Conservation (phyloP, 2,888 invertebrate species). For the Aporophyla lueneburgensis region DNA sequence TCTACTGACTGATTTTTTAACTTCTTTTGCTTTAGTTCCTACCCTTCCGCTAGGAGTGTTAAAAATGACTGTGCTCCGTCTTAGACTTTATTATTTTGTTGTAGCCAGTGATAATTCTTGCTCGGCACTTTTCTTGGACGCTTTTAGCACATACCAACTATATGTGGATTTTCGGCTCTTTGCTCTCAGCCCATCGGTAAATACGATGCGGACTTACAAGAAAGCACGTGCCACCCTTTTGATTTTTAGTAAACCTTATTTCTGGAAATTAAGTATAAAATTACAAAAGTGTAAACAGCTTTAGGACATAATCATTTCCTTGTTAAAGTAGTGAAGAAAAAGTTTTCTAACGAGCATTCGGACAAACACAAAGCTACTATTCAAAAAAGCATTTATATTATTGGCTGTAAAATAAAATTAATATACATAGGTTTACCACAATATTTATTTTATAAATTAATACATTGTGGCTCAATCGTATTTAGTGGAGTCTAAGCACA, state of each 20-base stretch:
- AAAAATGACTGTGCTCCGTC: conserved; percentile 32
- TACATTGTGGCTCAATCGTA: background rate
- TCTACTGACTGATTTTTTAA: too few relatives aligned
- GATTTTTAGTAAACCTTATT: conserved; percentile 9
- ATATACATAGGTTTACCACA: background rate
- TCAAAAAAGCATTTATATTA: background rate
- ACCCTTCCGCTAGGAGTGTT: too few relatives aligned
- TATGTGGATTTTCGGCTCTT: conserved; percentile 7
- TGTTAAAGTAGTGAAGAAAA: background rate
- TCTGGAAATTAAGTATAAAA: conserved; percentile 5
- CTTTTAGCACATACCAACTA: conserved; percentile 15
- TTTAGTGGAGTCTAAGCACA: background rate
- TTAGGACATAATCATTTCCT: background rate
- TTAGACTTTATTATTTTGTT: background rate
- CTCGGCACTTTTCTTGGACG: conserved; percentile 1
- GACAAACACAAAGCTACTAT: background rate
- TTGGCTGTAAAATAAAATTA: background rate
- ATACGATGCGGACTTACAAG: background rate
- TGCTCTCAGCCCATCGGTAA: conserved; percentile 22
- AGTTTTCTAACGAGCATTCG: background rate
- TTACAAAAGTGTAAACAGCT: background rate
- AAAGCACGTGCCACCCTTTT: background rate
- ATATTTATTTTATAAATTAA: background rate
- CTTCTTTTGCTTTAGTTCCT: too few relatives aligned
- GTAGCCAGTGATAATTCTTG: conserved; percentile 9